These are phyloP conservation scores for Acrocera orbiculus DNA, from an alignment of 2,888 invertebrate species.

Conservation along the genomic window DNA sequence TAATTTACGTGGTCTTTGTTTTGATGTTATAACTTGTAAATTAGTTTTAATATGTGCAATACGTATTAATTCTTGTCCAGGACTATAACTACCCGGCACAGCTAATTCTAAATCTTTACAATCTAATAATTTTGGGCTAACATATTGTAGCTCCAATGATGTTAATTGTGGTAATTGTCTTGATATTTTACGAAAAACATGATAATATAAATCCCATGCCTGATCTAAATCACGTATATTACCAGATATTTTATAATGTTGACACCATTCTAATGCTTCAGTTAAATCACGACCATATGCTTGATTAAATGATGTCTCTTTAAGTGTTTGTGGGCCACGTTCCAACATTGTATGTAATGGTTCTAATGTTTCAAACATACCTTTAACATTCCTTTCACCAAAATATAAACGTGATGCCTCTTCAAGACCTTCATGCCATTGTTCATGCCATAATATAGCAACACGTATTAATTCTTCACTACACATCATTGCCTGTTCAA, in stretches of 20 bases:
- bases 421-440: slow-evolving; percentile 96
- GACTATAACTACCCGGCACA: slow-evolving; percentile 95
- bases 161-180: slow-evolving; percentile 85
- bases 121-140: slow-evolving; percentile 75
- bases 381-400: slow-evolving; percentile 86
- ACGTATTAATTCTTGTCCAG: slow-evolving; percentile 72
- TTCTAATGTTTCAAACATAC: slow-evolving; percentile 91
- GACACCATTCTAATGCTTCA: slow-evolving; percentile 93
- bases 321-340: slow-evolving; percentile 83
- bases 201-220: slow-evolving; percentile 99
- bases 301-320: slow-evolving; percentile 93
- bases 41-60: slow-evolving; percentile 83
- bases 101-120: slow-evolving; percentile 89
- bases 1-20: slow-evolving; percentile 90
- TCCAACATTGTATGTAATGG: slow-evolving; percentile 90
- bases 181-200: slow-evolving; percentile 91
- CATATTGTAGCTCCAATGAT: slow-evolving; percentile 83
- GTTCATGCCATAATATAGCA: slow-evolving; percentile 97
- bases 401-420: slow-evolving; percentile 91
- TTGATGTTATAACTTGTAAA: slow-evolving; percentile 90
- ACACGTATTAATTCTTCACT: slow-evolving; percentile 93
- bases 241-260: slow-evolving; percentile 68
- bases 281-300: slow-evolving; percentile 88
- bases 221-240: slow-evolving; percentile 86
- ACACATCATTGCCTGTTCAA: slow-evolving; percentile 91